Conservation (phyloP, 1,140 invertebrate genomes). For the Drosophila ercepeae region DNA sequence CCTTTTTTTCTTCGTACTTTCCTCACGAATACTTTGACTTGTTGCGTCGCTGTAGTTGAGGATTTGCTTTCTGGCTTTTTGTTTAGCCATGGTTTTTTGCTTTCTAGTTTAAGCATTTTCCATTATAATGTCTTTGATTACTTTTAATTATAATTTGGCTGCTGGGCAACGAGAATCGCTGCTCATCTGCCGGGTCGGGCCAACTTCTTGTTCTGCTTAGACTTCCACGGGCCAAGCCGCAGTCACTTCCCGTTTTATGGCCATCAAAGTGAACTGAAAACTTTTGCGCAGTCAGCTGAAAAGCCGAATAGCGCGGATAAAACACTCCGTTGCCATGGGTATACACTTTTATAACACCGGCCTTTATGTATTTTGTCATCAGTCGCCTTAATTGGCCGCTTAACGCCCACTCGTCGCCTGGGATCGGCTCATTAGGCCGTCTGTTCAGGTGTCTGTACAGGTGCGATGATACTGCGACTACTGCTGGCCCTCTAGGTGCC, state of each 20-base stretch:
- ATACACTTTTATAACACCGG: slow-evolving; percentile 28
- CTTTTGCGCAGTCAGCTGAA: slow-evolving; percentile 67
- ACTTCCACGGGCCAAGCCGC: background rate
- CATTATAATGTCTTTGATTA: slow-evolving; percentile 77
- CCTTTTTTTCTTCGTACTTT: background rate
- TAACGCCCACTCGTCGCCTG: slow-evolving; percentile 48
- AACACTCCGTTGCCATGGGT: slow-evolving; percentile 22
- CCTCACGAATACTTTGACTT: slow-evolving; percentile 43
- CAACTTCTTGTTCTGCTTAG: background rate
- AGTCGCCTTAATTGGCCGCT: slow-evolving; percentile 67
- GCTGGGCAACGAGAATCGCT: slow-evolving; percentile 62
- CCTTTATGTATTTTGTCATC: slow-evolving; percentile 48
- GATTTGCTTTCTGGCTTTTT: slow-evolving; percentile 18
- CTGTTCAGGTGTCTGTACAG: background rate
- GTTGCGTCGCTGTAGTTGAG: slow-evolving; percentile 37
- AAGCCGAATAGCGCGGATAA: slow-evolving; percentile 28
- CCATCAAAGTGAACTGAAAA: slow-evolving; percentile 53
- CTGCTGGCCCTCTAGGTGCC: background rate
- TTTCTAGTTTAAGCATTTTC: slow-evolving; percentile 59
- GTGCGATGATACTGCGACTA: slow-evolving; percentile 4
- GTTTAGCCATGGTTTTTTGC: slow-evolving; percentile 16
- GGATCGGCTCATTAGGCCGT: slow-evolving; percentile 50
- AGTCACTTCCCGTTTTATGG: slow-evolving; percentile 22
- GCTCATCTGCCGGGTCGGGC: slow-evolving; percentile 33
- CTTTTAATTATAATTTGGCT: slow-evolving; percentile 80